These are phyloP conservation scores for Prionace glauca DNA, from an alignment of 2,797 vertebrate species.

Conservation along the genomic window DNA sequence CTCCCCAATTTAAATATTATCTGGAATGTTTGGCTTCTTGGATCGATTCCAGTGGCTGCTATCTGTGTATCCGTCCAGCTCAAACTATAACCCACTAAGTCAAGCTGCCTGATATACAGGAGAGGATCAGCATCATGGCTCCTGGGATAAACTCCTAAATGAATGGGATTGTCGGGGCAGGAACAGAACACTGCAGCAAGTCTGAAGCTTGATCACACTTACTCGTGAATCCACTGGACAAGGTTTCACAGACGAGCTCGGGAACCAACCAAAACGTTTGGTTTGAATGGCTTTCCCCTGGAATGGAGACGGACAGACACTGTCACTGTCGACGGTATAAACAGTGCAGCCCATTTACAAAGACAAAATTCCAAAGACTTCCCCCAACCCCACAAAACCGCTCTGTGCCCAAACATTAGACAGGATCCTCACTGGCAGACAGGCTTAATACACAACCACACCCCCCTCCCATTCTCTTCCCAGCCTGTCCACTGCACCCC, in stretches of 20 bases:
- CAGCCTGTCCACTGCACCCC: background rate
- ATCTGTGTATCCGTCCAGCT: background rate
- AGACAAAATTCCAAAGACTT: background rate
- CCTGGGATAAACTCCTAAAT: conserved; percentile 40
- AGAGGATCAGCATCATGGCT: background rate
- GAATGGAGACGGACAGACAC: conserved; percentile 32
- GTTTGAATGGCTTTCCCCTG: conserved; percentile 82
- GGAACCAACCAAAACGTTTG: conserved; percentile 85
- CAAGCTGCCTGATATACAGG: background rate
- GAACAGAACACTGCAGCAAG: background rate
- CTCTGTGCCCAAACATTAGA: background rate
- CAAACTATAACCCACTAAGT: too few relatives aligned
- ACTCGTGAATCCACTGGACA: conserved; percentile 85
- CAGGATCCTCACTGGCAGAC: background rate
- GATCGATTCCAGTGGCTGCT: too few relatives aligned
- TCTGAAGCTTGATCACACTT: conserved; percentile 37
- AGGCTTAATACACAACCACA: too few relatives aligned
- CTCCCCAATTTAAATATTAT: too few relatives aligned
- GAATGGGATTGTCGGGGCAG: conserved; percentile 48
- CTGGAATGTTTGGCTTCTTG: too few relatives aligned
- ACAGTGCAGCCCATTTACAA: background rate
- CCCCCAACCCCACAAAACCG: background rate
- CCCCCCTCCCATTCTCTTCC: background rate
- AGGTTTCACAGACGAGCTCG: conserved; percentile 85
- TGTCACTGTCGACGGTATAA: background rate